These are phyloP conservation scores for Tachina lurida DNA, from an alignment of 2,888 invertebrate species.

Conservation along the genomic window DNA sequence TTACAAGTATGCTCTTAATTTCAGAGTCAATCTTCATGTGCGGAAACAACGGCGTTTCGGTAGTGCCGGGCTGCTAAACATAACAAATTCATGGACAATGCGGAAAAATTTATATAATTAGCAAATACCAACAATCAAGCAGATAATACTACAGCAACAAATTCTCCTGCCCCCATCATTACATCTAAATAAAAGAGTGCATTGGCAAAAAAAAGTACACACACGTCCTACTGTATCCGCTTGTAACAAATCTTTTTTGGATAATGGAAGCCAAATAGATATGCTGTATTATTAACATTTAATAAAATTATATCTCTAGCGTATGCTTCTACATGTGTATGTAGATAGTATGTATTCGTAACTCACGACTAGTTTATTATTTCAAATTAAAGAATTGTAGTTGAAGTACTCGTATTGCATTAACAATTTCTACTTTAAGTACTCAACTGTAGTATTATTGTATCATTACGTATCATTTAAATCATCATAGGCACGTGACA, in stretches of 20 bases:
- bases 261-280: slow-evolving; percentile 4
- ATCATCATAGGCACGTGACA: no score
- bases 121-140: background rate
- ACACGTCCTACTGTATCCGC: background rate
- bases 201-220: background rate
- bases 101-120: slow-evolving; percentile 60
- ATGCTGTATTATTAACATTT: background rate
- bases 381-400: background rate
- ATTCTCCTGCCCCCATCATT: background rate
- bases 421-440: background rate
- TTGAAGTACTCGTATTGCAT: background rate
- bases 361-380: background rate
- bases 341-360: background rate
- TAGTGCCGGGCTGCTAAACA: slow-evolving; percentile 77
- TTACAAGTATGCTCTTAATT: slow-evolving; percentile 21
- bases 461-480: no score
- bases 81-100: slow-evolving; percentile 54
- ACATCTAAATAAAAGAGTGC: background rate
- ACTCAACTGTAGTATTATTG: background rate
- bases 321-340: background rate
- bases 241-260: slow-evolving; percentile 4
- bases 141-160: background rate
- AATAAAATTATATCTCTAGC: background rate
- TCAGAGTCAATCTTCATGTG: slow-evolving; percentile 82
- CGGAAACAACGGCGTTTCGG: slow-evolving; percentile 82